Conservation (phyloP, 1,140 invertebrate genomes). For the Armadillidium nasatum region DNA sequence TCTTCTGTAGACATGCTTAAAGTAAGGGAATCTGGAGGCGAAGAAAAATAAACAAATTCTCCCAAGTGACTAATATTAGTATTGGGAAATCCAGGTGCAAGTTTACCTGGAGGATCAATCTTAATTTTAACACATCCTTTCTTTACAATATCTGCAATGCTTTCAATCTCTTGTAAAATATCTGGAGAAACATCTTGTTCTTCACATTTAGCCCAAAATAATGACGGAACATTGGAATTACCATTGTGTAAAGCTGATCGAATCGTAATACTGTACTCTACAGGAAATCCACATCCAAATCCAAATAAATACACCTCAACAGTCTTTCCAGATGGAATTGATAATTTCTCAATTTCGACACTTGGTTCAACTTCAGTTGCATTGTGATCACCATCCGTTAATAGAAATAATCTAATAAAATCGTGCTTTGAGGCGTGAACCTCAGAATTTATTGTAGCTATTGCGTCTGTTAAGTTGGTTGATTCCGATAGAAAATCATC, state of each 20-base stretch:
- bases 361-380: conserved; percentile 20
- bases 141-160: conserved; percentile 26
- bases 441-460: neutral
- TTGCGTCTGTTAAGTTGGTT: neutral
- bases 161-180: conserved; percentile 28
- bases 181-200: neutral
- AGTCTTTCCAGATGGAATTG: conserved; percentile 26
- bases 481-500: neutral
- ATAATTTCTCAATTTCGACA: conserved; percentile 27
- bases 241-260: conserved; percentile 39
- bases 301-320: conserved; percentile 38
- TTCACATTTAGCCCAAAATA: conserved; percentile 33
- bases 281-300: conserved; percentile 30
- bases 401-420: neutral
- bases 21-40: conserved; percentile 22
- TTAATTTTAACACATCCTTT: conserved; percentile 23
- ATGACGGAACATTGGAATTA: conserved; percentile 35
- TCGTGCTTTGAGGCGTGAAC: neutral
- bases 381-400: conserved; percentile 38
- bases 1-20: conserved; percentile 29
- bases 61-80: conserved; percentile 27
- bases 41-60: conserved; percentile 32
- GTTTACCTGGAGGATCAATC: conserved; percentile 25
- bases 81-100: conserved; percentile 27
- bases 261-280: conserved; percentile 40